Percentiles rank a stretch among this genome's conserved stretches.
phyloP scores from a whole-genome alignment of 1,140 invertebrate genomes.

The Tenebrio molitor region DNA sequence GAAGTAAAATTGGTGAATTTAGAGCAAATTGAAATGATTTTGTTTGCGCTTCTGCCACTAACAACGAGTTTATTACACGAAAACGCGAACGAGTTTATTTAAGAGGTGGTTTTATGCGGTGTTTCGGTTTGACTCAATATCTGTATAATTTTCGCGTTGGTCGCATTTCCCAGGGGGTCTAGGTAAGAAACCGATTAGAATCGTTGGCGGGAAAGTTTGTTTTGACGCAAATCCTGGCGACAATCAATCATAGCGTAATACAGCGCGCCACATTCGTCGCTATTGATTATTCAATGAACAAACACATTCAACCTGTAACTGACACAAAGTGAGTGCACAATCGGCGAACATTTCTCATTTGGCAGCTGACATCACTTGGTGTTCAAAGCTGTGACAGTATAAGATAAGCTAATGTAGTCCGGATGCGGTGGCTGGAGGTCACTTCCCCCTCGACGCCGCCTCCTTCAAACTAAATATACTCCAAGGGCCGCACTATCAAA shows the following conservation, averaged over 20 bases:
- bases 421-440: conserved; percentile 47
- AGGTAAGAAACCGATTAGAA: neutral
- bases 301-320: conserved; percentile 26
- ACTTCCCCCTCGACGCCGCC: conserved; percentile 44
- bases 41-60: too few relatives aligned
- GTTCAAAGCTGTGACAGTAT: conserved; percentile 46
- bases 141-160: neutral
- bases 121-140: too few relatives aligned
- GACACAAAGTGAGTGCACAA: conserved; percentile 44
- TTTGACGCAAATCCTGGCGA: conserved; percentile 16
- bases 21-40: too few relatives aligned
- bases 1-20: too few relatives aligned
- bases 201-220: conserved; percentile 30
- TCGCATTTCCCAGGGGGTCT: neutral
- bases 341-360: conserved; percentile 51
- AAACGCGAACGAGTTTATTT: too few relatives aligned
- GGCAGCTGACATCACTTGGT: conserved; percentile 47
- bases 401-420: conserved; percentile 48
- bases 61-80: too few relatives aligned
- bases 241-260: conserved; percentile 29
- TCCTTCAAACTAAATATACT: conserved; percentile 47
- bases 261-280: conserved; percentile 22
- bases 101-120: too few relatives aligned
- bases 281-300: conserved; percentile 41
- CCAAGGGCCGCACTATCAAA: conserved; percentile 47